Percentiles rank a stretch among this genome's conserved stretches.
These are phyloP conservation scores for Shinisaurus crocodilurus DNA, from an alignment of 2,113 vertebrate species.

Conservation along the genomic window DNA sequence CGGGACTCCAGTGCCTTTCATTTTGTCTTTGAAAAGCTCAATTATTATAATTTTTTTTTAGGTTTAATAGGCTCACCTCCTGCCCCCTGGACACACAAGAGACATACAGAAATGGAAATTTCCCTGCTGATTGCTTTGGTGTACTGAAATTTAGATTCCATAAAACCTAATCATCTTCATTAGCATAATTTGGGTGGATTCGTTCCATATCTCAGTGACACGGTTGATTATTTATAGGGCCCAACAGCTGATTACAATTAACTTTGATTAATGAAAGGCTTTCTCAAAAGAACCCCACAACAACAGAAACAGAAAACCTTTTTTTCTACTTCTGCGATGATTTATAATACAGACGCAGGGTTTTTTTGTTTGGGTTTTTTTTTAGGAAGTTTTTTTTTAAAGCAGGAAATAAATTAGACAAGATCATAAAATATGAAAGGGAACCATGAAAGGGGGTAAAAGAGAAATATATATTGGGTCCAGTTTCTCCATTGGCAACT, in stretches of 20 bases:
- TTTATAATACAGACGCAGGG: constrained; percentile 58
- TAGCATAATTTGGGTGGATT: constrained; percentile 72
- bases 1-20: not conserved
- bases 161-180: constrained; percentile 62
- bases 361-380: constrained; percentile 16
- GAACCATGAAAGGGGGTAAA: constrained; percentile 4
- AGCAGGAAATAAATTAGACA: constrained; percentile 60
- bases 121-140: constrained; percentile 64
- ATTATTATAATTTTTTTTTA: constrained; percentile 23
- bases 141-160: constrained; percentile 63
- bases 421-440: constrained; percentile 51
- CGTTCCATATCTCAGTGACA: constrained; percentile 59
- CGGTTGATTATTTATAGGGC: constrained; percentile 75
- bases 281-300: constrained; percentile 30
- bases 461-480: constrained; percentile 44
- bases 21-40: not conserved
- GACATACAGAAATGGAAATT: constrained; percentile 39
- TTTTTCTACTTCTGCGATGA: constrained; percentile 49
- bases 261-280: constrained; percentile 72
- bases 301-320: constrained; percentile 13
- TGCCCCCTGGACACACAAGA: constrained; percentile 33
- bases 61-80: constrained; percentile 55
- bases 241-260: constrained; percentile 67
- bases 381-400: not conserved
- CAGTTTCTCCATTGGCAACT: not conserved